These are phyloP conservation scores for Aplysina aerophoba DNA, from an alignment of 37 sponge, comb jelly and placozoan genomes.

Conservation along the genomic window DNA sequence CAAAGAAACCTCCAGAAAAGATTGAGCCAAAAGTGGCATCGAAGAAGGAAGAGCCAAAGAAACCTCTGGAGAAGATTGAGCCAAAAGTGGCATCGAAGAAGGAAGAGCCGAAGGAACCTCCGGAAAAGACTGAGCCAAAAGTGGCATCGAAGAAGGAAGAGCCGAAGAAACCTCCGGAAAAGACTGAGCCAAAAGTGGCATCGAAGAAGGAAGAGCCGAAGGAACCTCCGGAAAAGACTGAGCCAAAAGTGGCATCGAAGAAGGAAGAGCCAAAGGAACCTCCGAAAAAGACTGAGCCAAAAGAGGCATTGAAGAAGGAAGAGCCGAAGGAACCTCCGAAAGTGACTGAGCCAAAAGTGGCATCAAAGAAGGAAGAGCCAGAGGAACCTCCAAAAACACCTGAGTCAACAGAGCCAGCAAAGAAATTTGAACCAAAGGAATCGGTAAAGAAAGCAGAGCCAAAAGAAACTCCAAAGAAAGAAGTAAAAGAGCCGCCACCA, in stretches of 20 bases:
- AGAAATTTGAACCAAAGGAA: no score
- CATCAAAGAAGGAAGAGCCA: no score
- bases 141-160: slow-evolving; percentile 10
- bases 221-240: not conserved
- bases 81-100: not conserved
- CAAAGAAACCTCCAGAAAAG: not conserved
- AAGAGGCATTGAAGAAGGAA: no score
- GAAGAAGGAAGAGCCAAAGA: slow-evolving; percentile 23
- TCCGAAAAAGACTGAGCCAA: no score
- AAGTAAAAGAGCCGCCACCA: no score
- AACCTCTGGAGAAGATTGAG: not conserved
- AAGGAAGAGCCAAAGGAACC: no score
- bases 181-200: not conserved
- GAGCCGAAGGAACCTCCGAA: no score
- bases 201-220: not conserved
- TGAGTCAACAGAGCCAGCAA: no score
- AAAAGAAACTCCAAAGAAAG: no score
- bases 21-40: not conserved
- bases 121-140: not conserved
- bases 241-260: not conserved
- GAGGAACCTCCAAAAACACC: no score
- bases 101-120: not conserved
- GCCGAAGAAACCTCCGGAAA: not conserved
- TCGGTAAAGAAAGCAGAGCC: no score
- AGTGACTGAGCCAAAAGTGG: no score